A percentile compares a stretch with the other conserved stretches of the same genome.
Conservation (phyloP, 2,888 invertebrate genomes). For the Sussaba pulchella region DNA sequence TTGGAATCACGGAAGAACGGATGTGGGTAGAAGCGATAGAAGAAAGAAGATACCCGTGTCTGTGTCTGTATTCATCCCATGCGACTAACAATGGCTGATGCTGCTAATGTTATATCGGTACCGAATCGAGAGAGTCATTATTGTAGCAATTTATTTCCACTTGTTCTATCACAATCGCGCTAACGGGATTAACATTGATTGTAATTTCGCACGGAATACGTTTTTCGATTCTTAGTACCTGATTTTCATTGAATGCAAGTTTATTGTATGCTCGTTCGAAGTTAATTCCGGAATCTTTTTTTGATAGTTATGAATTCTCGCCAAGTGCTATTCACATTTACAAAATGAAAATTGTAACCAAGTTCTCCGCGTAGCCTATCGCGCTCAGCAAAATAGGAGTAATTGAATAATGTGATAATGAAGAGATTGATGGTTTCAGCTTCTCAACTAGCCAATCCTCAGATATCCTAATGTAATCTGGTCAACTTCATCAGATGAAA, state of each 20-base stretch:
- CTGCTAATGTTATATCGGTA: background rate
- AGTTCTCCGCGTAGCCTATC: too few species aligned
- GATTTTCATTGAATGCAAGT: background rate
- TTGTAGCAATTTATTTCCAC: background rate
- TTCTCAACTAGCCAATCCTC: constrained; percentile 1
- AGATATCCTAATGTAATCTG: constrained; percentile 7
- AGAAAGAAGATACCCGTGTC: constrained; percentile 21
- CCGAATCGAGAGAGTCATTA: background rate
- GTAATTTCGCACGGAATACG: background rate
- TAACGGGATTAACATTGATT: background rate
- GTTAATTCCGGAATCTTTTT: too few species aligned
- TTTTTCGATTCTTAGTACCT: background rate
- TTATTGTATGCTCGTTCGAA: too few species aligned
- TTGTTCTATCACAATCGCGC: background rate
- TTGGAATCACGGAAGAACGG: constrained; percentile 60
- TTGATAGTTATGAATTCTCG: too few species aligned
- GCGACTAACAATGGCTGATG: constrained; percentile 19
- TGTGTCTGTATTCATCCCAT: constrained; percentile 30
- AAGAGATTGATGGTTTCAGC: too few species aligned
- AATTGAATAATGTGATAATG: background rate
- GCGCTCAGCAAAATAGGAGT: background rate
- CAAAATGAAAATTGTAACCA: too few species aligned
- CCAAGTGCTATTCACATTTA: too few species aligned
- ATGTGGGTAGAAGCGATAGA: constrained; percentile 57
- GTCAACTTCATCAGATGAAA: constrained; percentile 16